Base-by-base conservation (phyloP, 2,888 invertebrate species). In the Orthosia gracilis region DNA sequence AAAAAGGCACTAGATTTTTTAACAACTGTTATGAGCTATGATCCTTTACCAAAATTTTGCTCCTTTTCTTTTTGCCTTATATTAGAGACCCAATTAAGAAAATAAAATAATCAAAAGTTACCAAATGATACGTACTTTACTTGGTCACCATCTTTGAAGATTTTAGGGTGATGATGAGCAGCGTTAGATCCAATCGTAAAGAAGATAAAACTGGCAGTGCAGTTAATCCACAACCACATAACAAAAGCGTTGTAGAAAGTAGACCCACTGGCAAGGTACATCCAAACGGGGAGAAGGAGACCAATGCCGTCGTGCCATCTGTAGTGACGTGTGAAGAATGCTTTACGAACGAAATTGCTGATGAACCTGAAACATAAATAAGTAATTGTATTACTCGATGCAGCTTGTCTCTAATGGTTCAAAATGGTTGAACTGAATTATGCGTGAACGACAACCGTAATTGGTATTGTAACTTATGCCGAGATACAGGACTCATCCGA, bases 131-230 rank as follows among this genome's bases (percentile, higher is more conserved):
- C 82, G 85, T 93, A 97, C 97, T 97, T 97, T 58, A 97, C 95
- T 84, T 97, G 93, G 91, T 98, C 98, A 1, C 98, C 98, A 89
- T 98, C 98, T 89, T 98, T 98, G 88, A 98, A 98, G 4, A 86
- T 84, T 11, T 82, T 55, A 4, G 86, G 98, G 92, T 98, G 98
- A 90, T 98, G 98, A 93, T 98, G 98, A 0, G 97, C 98, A 7
- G 98, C 98, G 89, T 97, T 98, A 2, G 98, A 86, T 3, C 98
- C 98, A 78, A 98, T 97, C 1, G 95, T 86, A 5, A 94, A 96
- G 89, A 98, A 98, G 2, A 97, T 88, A 52, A 97, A 97, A 85
- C 98, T 98, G 0, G 94, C 96, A 0, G 96, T 90, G 23, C 97
- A 87, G n/a, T 97, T 88, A 18, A 97, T 96, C 84, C 97, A 92